Conservation (phyloP, 2,888 invertebrate genomes). For the Nebria salina region DNA sequence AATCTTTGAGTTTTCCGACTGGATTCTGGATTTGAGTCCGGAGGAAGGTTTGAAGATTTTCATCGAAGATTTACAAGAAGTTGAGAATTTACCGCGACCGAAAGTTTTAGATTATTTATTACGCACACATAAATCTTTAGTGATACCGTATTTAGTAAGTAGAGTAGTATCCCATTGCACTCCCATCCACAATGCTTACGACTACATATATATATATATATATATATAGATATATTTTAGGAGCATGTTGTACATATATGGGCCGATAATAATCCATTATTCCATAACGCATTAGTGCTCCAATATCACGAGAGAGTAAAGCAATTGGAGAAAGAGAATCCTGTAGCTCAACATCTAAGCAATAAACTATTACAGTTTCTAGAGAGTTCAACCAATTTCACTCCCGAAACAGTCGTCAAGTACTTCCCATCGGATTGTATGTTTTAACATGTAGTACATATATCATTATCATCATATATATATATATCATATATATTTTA, state of each 20-base stretch:
- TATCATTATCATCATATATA: neutral
- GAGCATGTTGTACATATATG: conserved; percentile 93
- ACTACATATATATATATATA: too few relatives aligned
- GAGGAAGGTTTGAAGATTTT: conserved; percentile 91
- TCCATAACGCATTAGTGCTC: conserved; percentile 91
- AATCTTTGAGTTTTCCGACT: conserved; percentile 93
- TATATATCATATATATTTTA: conserved; percentile 51
- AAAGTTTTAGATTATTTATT: conserved; percentile 88
- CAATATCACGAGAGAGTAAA: conserved; percentile 82
- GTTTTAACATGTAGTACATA: conserved; percentile 41
- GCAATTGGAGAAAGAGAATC: conserved; percentile 56
- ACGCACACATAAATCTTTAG: conserved; percentile 80
- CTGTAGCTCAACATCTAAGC: conserved; percentile 67
- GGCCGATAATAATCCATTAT: conserved; percentile 84
- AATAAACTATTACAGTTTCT: conserved; percentile 80
- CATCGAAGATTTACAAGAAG: conserved; percentile 87
- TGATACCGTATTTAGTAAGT: conserved; percentile 85
- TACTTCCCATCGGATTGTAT: conserved; percentile 83
- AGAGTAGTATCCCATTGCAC: too few relatives aligned
- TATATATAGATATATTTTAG: too few relatives aligned
- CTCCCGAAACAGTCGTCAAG: conserved; percentile 85
- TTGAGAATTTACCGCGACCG: conserved; percentile 88
- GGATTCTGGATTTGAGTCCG: conserved; percentile 88
- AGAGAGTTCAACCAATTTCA: conserved; percentile 81
- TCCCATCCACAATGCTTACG: neutral